phyloP scores from a whole-genome alignment of 2,113 vertebrate species.

The Myiopsitta monachus region DNA sequence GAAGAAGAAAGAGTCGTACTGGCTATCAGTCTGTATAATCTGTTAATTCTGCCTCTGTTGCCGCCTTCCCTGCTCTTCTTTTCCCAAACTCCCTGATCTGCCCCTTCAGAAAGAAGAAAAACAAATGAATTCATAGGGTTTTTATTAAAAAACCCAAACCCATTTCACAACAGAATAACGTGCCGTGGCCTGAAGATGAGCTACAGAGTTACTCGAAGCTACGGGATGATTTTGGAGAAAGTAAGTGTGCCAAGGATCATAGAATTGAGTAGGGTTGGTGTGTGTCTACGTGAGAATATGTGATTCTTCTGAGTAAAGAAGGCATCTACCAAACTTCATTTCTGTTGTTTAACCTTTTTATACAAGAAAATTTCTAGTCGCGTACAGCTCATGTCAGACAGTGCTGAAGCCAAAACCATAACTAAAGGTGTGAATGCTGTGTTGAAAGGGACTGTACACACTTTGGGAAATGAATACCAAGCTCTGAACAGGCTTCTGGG shows the following conservation, averaged over 20 bases:
- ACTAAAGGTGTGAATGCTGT: not conserved
- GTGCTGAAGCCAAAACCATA: not conserved
- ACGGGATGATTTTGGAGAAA: conserved; percentile 26
- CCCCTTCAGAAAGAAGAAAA: not conserved
- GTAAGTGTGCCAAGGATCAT: not conserved
- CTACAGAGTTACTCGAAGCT: conserved; percentile 2
- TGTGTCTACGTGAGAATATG: not conserved
- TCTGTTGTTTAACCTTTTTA: not conserved
- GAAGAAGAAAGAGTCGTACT: conserved; percentile 92
- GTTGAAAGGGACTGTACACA: not conserved
- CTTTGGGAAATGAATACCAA: not conserved
- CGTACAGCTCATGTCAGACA: not conserved
- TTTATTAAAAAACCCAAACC: not conserved
- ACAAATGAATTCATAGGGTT: not conserved
- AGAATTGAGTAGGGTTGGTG: not conserved
- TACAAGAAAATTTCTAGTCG: not conserved
- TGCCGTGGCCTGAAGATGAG: not conserved
- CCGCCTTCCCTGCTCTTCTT: not conserved
- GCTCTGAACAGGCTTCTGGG: not conserved
- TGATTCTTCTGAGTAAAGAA: not conserved
- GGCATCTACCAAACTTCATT: not conserved
- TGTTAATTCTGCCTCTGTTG: not conserved
- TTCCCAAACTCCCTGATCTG: not conserved
- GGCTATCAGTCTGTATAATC: conserved; percentile 92
- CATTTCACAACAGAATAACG: not conserved